Conservation (phyloP, 2,888 invertebrate genomes). For the Tanypteryx hageni region DNA sequence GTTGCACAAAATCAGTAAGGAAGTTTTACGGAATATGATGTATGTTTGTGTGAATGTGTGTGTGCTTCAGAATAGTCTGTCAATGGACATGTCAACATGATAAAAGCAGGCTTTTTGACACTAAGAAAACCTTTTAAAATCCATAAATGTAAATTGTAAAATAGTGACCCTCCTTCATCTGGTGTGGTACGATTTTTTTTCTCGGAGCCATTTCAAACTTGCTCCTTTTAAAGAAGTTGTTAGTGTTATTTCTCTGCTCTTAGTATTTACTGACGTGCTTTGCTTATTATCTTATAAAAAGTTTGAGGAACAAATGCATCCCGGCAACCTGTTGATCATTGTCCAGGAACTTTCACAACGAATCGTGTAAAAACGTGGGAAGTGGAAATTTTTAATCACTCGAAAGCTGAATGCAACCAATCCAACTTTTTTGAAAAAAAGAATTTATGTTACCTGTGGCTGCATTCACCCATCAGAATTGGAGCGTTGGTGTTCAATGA, state of each 20-base stretch:
- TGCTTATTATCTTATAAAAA: slow-evolving; percentile 48
- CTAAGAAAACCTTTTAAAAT: slow-evolving; percentile 13
- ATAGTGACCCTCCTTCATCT: slow-evolving; percentile 8
- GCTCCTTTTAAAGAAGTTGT: slow-evolving; percentile 53
- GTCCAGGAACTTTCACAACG: slow-evolving; percentile 52
- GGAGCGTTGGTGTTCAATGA: slow-evolving; percentile 57
- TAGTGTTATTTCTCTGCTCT: slow-evolving; percentile 60
- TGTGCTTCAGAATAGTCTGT: slow-evolving; percentile 55
- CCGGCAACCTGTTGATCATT: slow-evolving; percentile 39
- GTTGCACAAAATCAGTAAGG: slow-evolving; percentile 52
- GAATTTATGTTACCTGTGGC: slow-evolving; percentile 20
- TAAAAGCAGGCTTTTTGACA: slow-evolving; percentile 25
- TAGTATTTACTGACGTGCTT: slow-evolving; percentile 54
- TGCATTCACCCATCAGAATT: slow-evolving; percentile 26
- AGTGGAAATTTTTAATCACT: slow-evolving; percentile 60
- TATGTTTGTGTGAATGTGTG: slow-evolving; percentile 54
- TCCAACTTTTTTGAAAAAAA: slow-evolving; percentile 42
- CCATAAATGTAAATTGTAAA: slow-evolving; percentile 30
- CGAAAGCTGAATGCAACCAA: slow-evolving; percentile 58
- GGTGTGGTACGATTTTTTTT: slow-evolving; percentile 30
- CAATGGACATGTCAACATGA: slow-evolving; percentile 31
- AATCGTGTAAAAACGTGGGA: slow-evolving; percentile 27
- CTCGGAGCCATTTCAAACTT: slow-evolving; percentile 20
- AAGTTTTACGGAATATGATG: slow-evolving; percentile 18
- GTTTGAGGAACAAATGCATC: slow-evolving; percentile 31